Evolutionary conservation across 2,888 invertebrate species (phyloP), one percentile per base, ranked within the genome.

Genomic region (Sturmia bella): DNA sequence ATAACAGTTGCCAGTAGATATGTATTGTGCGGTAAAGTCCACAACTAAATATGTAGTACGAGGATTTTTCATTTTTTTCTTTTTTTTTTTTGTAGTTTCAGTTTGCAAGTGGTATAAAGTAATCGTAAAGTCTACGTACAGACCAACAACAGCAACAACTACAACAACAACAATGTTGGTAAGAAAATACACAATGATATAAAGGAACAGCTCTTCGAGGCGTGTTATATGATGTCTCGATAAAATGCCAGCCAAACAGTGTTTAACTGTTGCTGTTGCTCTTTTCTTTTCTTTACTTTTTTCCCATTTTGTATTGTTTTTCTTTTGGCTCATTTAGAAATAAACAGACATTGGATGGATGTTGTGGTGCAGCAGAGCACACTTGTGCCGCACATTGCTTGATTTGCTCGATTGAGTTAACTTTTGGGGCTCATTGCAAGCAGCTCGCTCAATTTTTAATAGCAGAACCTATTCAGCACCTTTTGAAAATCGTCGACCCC

Each of bases 191-290:
- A 72, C 73, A 72, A 87, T 87, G 88, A 87, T 87, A 88, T 86
- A 52, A 56, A 37, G 45, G 56, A 45, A 90, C 90, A 90, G 43
- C 66, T 66, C 90, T 90, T 89, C 89, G 88, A 88, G 89, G 90
- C 90, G 89, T 90, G 90, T 90, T 88, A 90, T 89, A 87, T 90
- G 90, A 90, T 90, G 90, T 89, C 81, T 89, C 90, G 90, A 90
- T 90, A 90, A 90, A 90, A 90, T 90, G 89, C 90, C 90, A 88
- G 43, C 43, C 76, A 63, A 54, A 72, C 15, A 73, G 59, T 61
- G 64, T 48, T 76, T 66, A 39, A 41, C 73, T 48, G 73, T 69
- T 66, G 63, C 21, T 24, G 48, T 75, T n/a, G n/a, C n/a, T n/a
- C n/a, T n/a, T n/a, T n/a, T 3, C 7, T 32, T 32, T 32, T 32